Evolutionary conservation across 2,797 vertebrate genomes (phyloP), one percentile per base, ranked within the genome.

Genomic region (Perodicticus potto): DNA sequence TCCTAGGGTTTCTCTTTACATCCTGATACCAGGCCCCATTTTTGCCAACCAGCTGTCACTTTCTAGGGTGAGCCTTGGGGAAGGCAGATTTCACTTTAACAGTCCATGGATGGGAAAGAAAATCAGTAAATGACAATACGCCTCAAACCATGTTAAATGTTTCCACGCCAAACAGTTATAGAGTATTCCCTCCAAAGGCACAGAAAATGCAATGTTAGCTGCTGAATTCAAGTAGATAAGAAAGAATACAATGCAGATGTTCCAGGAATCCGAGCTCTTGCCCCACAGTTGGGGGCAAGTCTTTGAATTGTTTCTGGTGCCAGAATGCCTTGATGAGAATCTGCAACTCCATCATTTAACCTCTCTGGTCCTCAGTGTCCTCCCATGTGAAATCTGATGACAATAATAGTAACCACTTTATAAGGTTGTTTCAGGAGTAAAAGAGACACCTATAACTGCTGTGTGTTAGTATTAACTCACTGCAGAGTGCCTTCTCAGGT

Each of bases 281-380:
- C 5, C 14, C 63, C 87, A 65, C 91, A 67, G 85, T 22, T 72
- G 81, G 69, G 32, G 83, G 34, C 83, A 86, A 49, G 69, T 69
- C 89, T 95, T 83, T 87, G 94, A 83, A 89, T 4, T 77, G 49
- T 59, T 86, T 83, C 86, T 82, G 76, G 43, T 96, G 91, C 25
- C 83, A 85, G 43, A 92, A 84, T 69, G 59, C 84, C 86, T 77
- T 92, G 95, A 95, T 95, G 90, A 90, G 84, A 70, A 92, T 91
- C 83, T 93, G 74, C 63, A 89, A 0, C 27, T 22, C 63, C 17
- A 27, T 65, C 45, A 13, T 49, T 61, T 37, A 82, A 43, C 32
- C 57, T 85, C 0, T 61, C 81, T 85, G 6, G 0, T 40, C 19
- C 23, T 72, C 27, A 10, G 43, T 59, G 53, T 92, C 93, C 13